Conservation (phyloP, 2,113 vertebrate genomes). For the Chamaetylas fuelleborni region DNA sequence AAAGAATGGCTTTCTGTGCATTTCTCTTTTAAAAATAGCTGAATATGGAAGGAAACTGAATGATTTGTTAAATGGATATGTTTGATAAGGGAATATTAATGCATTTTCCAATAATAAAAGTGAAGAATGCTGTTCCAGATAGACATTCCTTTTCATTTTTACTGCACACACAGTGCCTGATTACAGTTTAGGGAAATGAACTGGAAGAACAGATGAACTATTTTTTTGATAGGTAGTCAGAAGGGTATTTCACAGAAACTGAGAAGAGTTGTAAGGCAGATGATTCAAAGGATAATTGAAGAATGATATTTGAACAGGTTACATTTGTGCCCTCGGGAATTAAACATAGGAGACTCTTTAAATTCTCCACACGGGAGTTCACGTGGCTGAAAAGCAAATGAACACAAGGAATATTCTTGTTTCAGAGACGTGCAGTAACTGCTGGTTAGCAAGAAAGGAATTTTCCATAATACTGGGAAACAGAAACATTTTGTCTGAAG, state of each 20-base stretch:
- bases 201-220: slow-evolving; percentile 27
- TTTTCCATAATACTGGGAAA: neutral
- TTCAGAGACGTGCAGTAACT: neutral
- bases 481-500: neutral
- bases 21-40: neutral
- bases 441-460: neutral
- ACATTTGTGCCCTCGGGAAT: slow-evolving; percentile 5
- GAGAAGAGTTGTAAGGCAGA: slow-evolving; percentile 37
- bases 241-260: neutral
- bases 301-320: slow-evolving; percentile 49
- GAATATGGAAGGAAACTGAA: neutral
- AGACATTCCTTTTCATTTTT: slow-evolving; percentile 28
- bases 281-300: slow-evolving; percentile 49
- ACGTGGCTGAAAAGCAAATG: slow-evolving; percentile 14
- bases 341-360: neutral
- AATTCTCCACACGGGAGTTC: neutral
- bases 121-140: slow-evolving; percentile 17
- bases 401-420: slow-evolving; percentile 13
- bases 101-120: slow-evolving; percentile 46
- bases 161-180: slow-evolving; percentile 9
- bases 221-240: slow-evolving; percentile 30
- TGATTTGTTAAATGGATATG: neutral
- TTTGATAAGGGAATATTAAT: slow-evolving; percentile 35
- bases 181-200: slow-evolving; percentile 53
- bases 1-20: neutral